Evolutionary conservation across 2,888 invertebrate genomes (phyloP), one percentile per base, ranked within the genome.

Genomic region (Ectemnius cavifrons): DNA sequence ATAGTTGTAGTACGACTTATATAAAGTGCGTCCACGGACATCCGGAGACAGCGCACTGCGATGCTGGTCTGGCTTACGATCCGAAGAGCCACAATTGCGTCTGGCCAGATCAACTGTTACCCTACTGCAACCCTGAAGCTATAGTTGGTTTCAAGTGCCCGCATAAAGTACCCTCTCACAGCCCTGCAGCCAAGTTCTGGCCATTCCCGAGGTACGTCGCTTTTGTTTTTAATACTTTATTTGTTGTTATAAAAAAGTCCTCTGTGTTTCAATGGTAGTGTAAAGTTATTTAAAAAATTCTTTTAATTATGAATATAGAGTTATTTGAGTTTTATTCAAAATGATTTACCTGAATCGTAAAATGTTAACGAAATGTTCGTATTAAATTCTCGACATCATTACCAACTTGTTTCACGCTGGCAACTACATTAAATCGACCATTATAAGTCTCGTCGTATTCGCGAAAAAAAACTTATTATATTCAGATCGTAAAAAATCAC

Each of bases 91-190:
- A 98, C 89, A 94, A 95, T 63, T 98, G 98, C 93, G 97, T 97
- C 91, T 98, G 98, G 98, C 97, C 98, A 6, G 98, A 98, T 92
- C 94, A 97, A 72, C 93, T 98, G 57, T 92, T 96, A 78, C 96
- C 97, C 70, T 94, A 93, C 89, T 98, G 98, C 91, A 97, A 97
- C 91, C 97, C 97, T 78, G 97, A 97, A 94, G 96, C 96, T 85
- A 95, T 98, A 71, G 95, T 97, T 75, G 97, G 97, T 67, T 98
- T 98, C 93, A 96, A 96, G 87, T 98, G 98, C 90, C 98, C 98
- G 45, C 94, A 94, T 2, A 96, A 97, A 89, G 94, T 97, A 60
- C 96, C 96, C 46, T 93, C 96, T 4, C 94, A 95, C 89, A 94
- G 95, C 16, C 94, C 95, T 71, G 95, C 97, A 4, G 97, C 97